Base-by-base conservation (phyloP, 2,113 vertebrate species). In the Euleptes europaea region DNA sequence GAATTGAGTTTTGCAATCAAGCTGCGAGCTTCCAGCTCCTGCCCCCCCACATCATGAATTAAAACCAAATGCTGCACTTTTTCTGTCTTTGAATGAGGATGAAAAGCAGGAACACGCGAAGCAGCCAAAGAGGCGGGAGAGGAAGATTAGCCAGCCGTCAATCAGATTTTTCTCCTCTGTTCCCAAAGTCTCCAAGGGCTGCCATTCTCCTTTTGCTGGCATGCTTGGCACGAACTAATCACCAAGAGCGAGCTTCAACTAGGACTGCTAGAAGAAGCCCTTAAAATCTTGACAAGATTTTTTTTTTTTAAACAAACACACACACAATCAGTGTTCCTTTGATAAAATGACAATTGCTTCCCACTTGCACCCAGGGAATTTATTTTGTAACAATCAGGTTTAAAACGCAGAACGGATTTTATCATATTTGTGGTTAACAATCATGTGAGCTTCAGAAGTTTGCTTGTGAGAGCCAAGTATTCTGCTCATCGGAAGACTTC, bases 11-110 rank as follows among this genome's bases (percentile, higher is more conserved):
- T 1, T 83, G 35, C 6, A 89, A 57, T 23, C 6, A 87, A 0
- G 33, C 84, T 12, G 0, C 71, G 33, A 54, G 71, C 1, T 0
- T 38, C 82, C 1, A 19, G 84, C 88, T 83, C 4, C 4, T 83
- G 70, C 85, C 26, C 54, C 87, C 82, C 89, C 87, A 28, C 7
- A 11, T 88, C 71, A 87, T 85, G 85, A 57, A 80, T 91, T 88
- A 92, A 90, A 44, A 90, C 90, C 93, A 94, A 93, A 93, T 94
- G 93, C 92, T 92, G 92, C 92, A 92, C 88, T 89, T 94, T 92
- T 89, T 93, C 88, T 47, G 66, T 47, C 78, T 67, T 10, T 35
- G 78, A 88, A 90, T 84, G 42, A 31, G 80, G 85, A 92, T 63
- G 71, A 72, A 31, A 3, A 21, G 1, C 70, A 0, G 0, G 0